Evolutionary conservation across 1,140 invertebrate genomes (phyloP).

Genomic region (Orius insidiosus): DNA sequence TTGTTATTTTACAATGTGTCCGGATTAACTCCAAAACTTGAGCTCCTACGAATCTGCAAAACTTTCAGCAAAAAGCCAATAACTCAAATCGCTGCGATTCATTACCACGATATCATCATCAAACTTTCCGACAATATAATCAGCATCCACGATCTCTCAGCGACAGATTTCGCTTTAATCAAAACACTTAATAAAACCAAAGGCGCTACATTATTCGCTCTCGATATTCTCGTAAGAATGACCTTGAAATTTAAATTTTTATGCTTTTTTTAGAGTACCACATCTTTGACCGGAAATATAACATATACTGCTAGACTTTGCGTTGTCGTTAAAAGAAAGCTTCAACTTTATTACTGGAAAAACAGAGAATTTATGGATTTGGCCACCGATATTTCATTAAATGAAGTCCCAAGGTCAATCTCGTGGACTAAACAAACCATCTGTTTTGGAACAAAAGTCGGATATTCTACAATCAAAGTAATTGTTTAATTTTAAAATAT

Average conservation of each 20-base stretch:
- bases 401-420: slow-evolving; percentile 67
- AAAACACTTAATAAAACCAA: slow-evolving; percentile 59
- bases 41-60: slow-evolving; percentile 71
- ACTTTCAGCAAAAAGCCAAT: slow-evolving; percentile 90
- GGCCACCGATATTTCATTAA: slow-evolving; percentile 53
- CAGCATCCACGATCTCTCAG: slow-evolving; percentile 63
- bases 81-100: slow-evolving; percentile 73
- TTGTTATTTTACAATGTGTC: slow-evolving; percentile 72
- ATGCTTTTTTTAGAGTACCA: slow-evolving; percentile 28
- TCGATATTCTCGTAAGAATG: slow-evolving; percentile 52
- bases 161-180: slow-evolving; percentile 59
- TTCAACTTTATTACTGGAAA: slow-evolving; percentile 83
- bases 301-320: slow-evolving; percentile 63
- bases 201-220: slow-evolving; percentile 72
- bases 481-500: slow-evolving; percentile 9
- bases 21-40: slow-evolving; percentile 30
- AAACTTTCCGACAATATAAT: slow-evolving; percentile 74
- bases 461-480: slow-evolving; percentile 39
- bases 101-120: slow-evolving; percentile 69
- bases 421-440: slow-evolving; percentile 72
- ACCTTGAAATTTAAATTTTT: not conserved
- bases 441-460: slow-evolving; percentile 66
- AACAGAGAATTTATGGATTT: slow-evolving; percentile 63
- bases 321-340: slow-evolving; percentile 70
- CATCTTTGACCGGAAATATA: slow-evolving; percentile 48